Percentiles rank a stretch among this genome's conserved stretches.
Conservation (phyloP, 2,113 vertebrate genomes). For the Salvelinus fontinalis region DNA sequence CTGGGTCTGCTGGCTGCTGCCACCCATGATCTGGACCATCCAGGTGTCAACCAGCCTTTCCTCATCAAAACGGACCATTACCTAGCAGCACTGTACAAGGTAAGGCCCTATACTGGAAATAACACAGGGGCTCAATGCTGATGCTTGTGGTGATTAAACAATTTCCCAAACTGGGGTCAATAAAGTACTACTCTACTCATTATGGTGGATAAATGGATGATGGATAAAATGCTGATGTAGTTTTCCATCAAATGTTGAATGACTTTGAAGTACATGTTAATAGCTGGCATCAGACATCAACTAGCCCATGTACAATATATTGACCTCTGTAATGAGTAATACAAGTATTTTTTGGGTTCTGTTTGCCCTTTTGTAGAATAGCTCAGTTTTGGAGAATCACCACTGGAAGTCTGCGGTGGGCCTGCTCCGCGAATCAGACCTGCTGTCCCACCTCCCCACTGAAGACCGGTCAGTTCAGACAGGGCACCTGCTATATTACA, state of each 20-base stretch:
- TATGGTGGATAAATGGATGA: too few species aligned
- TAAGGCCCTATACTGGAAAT: conserved; percentile 35
- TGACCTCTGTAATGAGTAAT: not conserved
- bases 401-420: conserved; percentile 88
- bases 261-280: not conserved
- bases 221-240: not conserved
- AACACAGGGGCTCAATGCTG: not conserved
- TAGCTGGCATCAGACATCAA: too few species aligned
- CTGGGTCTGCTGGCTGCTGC: conserved; percentile 82
- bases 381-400: conserved; percentile 88
- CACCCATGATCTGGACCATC: conserved; percentile 85
- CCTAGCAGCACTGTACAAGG: conserved; percentile 84
- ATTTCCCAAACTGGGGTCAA: too few species aligned
- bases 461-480: conserved; percentile 76
- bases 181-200: too few species aligned
- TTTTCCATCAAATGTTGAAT: not conserved
- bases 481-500: too few species aligned
- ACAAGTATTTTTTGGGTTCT: not conserved
- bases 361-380: conserved; percentile 71
- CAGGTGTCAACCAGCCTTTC: conserved; percentile 87
- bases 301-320: too few species aligned
- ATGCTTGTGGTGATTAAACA: too few species aligned
- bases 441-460: conserved; percentile 82
- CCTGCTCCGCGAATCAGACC: conserved; percentile 81
- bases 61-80: conserved; percentile 87